These are phyloP conservation scores for Sabatieria punctata DNA, from an alignment of 2,888 invertebrate genomes.

Conservation along the genomic window DNA sequence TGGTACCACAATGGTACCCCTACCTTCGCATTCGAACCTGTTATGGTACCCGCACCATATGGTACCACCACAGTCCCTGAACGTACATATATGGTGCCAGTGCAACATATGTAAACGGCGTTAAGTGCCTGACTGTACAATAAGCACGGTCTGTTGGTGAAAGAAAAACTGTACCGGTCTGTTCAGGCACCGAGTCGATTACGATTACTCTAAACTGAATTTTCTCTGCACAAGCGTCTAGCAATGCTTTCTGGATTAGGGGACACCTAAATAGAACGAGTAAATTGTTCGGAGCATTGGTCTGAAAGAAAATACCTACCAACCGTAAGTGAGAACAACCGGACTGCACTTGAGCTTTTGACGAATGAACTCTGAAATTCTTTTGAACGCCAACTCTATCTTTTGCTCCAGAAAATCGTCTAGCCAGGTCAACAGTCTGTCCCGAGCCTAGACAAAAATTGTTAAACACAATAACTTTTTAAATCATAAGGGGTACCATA, in stretches of 20 bases:
- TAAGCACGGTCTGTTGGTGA: too few species aligned
- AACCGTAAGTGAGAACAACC: slow-evolving; percentile 14
- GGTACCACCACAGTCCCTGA: too few species aligned
- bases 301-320: slow-evolving; percentile 10
- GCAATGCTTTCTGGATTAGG: slow-evolving; percentile 2
- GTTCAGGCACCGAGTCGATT: slow-evolving; percentile 3
- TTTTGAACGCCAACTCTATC: slow-evolving; percentile 14
- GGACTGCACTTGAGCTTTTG: slow-evolving; percentile 13
- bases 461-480: too few species aligned
- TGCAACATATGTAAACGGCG: too few species aligned
- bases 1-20: too few species aligned
- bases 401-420: slow-evolving; percentile 12
- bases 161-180: not conserved
- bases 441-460: slow-evolving; percentile 3
- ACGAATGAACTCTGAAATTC: slow-evolving; percentile 14
- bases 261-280: slow-evolving; percentile 2
- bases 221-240: not conserved
- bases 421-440: slow-evolving; percentile 12
- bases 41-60: too few species aligned
- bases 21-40: too few species aligned
- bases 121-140: too few species aligned
- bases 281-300: not conserved
- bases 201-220: not conserved
- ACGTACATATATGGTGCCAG: too few species aligned
- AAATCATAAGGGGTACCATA: too few species aligned